phyloP scores from a whole-genome alignment of 2,888 invertebrate species.

The Callosobruchus maculatus region DNA sequence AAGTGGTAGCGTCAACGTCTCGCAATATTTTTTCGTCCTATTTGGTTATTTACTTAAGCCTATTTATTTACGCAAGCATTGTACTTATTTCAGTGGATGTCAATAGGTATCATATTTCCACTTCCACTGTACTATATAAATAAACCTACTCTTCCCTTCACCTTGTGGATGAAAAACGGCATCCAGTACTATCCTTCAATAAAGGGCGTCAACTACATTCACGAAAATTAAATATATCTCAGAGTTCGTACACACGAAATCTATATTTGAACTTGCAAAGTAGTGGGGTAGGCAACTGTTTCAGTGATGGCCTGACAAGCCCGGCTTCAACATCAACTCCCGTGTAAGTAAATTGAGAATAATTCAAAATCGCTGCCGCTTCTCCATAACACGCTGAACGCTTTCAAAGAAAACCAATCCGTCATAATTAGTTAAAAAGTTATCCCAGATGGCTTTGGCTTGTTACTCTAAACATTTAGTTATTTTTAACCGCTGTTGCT shows the following conservation, averaged over 20 bases:
- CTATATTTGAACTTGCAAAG: slow-evolving; percentile 36
- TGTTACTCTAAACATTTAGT: background rate
- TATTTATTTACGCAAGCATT: too few relatives aligned
- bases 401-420: background rate
- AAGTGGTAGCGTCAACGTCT: too few relatives aligned
- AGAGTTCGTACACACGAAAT: slow-evolving; percentile 32
- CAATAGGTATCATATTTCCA: too few relatives aligned
- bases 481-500: slow-evolving; percentile 9
- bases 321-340: slow-evolving; percentile 39
- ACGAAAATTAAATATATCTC: slow-evolving; percentile 8
- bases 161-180: too few relatives aligned
- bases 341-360: slow-evolving; percentile 30
- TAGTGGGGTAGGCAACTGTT: slow-evolving; percentile 37
- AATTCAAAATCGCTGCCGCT: background rate
- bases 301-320: slow-evolving; percentile 45
- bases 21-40: too few relatives aligned
- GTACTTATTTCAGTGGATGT: too few relatives aligned
- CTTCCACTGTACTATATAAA: too few relatives aligned
- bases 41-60: too few relatives aligned
- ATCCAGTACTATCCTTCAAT: background rate
- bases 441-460: background rate
- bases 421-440: background rate
- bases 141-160: too few relatives aligned
- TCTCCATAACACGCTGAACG: background rate
- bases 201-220: background rate